Base-by-base conservation (phyloP, 2,797 vertebrate genomes). In the Bufotes viridis region DNA sequence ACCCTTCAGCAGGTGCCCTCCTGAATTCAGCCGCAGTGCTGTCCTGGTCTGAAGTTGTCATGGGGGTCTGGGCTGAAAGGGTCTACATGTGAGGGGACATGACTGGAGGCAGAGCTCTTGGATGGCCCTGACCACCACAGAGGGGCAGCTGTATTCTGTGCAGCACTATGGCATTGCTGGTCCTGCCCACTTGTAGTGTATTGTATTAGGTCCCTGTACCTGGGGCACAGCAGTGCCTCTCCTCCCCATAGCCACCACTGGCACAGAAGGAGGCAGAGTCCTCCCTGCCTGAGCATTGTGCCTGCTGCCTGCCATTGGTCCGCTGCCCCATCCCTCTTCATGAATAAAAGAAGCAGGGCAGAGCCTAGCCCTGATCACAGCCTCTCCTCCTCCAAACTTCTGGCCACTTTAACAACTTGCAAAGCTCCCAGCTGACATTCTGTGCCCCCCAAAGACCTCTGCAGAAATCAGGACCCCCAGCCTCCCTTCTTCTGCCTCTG, bases 261-360 rank as follows among this genome's bases (percentile, higher is more conserved):
- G 5, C 67, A 29, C 67, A 87, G 65, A 85, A 90, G 69, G 91
- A 93, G 93, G 92, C 93, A 87, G 82, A 42, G 18, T 57, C 82
- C 55, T 93, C 94, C 92, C 93, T 91, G 84, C 92, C 92, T 91
- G 93, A 74, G 92, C 88, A 81, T 90, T 81, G 89, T 55, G 69
- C 86, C 87, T 90, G 91, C 90, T 90, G 91, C 78, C 90, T 90
- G 91, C 95, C 93, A 96, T 96, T 96, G 95, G 93, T 91, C 84
- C 92, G 90, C 93, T 92, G 93, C 95, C 95, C 95, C 95, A 94
- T 94, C 93, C 92, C 93, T 95, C 91, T 95, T 94, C 94, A 91
- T 91, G 95, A 96, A 97, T 97, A 97, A 97, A 97, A 96, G 97
- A 96, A 95, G 91, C 94, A 93, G 90, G 89, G 90, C 91, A 51